These are phyloP conservation scores for Eubasilissa splendida DNA, from an alignment of 2,888 invertebrate genomes.

Conservation along the genomic window DNA sequence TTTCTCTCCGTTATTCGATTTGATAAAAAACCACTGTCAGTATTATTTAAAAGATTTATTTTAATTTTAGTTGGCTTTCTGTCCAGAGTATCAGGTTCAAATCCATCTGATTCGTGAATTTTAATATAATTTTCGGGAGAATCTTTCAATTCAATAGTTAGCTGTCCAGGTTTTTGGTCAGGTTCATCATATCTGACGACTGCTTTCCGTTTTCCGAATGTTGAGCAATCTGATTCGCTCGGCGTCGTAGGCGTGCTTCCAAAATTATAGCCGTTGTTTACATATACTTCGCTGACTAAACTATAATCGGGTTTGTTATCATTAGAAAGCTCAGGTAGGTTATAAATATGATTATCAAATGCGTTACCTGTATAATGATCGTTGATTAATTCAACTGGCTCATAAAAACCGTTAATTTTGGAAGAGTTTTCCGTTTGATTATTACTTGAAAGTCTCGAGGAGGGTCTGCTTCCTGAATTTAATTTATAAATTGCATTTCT, in stretches of 20 bases:
- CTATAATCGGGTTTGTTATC: conserved; percentile 73
- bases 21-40: conserved; percentile 38
- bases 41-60: conserved; percentile 61
- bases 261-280: conserved; percentile 82
- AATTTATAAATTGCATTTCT: conserved; percentile 82
- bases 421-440: conserved; percentile 38
- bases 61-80: conserved; percentile 79
- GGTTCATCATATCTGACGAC: conserved; percentile 72
- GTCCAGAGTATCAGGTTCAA: conserved; percentile 90
- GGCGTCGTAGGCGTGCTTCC: conserved; percentile 75
- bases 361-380: conserved; percentile 25
- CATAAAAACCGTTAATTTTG: conserved; percentile 67
- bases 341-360: conserved; percentile 61
- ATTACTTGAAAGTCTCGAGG: conserved; percentile 63
- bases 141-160: conserved; percentile 89
- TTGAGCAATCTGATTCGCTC: conserved; percentile 73
- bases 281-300: conserved; percentile 85
- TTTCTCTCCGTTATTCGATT: conserved; percentile 25
- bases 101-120: conserved; percentile 86
- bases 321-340: conserved; percentile 64
- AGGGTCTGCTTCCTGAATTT: conserved; percentile 73
- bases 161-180: conserved; percentile 81
- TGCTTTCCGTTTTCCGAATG: conserved; percentile 72
- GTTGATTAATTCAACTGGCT: conserved; percentile 63
- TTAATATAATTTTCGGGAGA: conserved; percentile 83